Conservation (phyloP, 2,113 vertebrate genomes). For the Eonycteris spelaea region DNA sequence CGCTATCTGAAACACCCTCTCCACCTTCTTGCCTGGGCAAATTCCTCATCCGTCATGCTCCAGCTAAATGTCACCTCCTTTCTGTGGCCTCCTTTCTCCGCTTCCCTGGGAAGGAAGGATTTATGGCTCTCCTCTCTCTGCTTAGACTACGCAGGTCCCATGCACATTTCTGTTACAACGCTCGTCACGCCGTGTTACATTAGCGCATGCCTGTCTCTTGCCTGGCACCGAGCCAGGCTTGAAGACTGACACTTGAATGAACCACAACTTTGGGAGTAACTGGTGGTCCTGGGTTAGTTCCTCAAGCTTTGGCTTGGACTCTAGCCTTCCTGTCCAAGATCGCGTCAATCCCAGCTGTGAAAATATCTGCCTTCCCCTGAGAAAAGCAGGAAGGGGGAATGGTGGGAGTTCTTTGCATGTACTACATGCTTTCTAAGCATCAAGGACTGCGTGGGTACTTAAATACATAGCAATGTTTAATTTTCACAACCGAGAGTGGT, state of each 20-base stretch:
- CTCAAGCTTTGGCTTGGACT: background rate
- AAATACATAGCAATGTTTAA: background rate
- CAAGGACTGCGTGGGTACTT: background rate
- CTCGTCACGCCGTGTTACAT: background rate
- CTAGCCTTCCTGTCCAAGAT: background rate
- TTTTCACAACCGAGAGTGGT: background rate
- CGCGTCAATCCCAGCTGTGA: background rate
- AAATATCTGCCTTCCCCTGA: background rate
- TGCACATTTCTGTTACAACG: background rate
- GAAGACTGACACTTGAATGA: background rate
- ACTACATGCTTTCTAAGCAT: background rate
- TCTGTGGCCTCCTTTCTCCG: slow-evolving; percentile 37
- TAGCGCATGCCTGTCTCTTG: background rate
- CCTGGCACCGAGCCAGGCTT: background rate
- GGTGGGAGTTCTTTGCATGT: background rate
- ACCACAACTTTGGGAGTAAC: background rate
- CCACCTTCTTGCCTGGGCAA: slow-evolving; percentile 31
- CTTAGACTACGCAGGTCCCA: background rate
- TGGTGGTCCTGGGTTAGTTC: background rate
- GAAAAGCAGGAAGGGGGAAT: background rate
- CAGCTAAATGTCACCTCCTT: slow-evolving; percentile 59
- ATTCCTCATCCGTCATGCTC: slow-evolving; percentile 50
- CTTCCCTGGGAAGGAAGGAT: slow-evolving; percentile 55
- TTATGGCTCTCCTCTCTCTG: background rate
- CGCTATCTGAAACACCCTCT: background rate